phyloP scores from a whole-genome alignment of 2,888 invertebrate genomes.

The Hesperia comma region DNA sequence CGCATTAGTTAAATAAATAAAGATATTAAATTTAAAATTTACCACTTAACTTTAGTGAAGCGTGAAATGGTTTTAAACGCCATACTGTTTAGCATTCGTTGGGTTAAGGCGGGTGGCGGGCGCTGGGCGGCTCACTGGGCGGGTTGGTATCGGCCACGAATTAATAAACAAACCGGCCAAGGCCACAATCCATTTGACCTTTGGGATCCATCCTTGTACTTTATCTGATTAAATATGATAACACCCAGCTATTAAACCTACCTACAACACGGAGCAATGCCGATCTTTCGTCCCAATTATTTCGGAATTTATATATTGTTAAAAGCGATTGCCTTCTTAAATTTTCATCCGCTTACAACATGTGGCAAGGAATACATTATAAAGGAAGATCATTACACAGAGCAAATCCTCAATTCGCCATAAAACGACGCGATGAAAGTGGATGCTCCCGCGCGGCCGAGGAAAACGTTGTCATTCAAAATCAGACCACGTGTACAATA shows the following conservation, averaged over 20 bases:
- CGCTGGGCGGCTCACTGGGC: constrained; percentile 57
- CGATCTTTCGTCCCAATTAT: not conserved
- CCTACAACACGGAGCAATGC: not conserved
- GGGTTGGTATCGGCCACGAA: constrained; percentile 71
- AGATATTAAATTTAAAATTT: constrained; percentile 36
- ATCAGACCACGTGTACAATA: constrained; percentile 90
- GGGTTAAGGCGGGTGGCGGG: constrained; percentile 50
- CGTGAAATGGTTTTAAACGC: constrained; percentile 71
- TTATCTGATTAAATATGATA: constrained; percentile 39
- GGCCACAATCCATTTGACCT: constrained; percentile 69
- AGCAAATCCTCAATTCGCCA: constrained; percentile 73
- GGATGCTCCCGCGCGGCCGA: constrained; percentile 73
- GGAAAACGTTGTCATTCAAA: constrained; percentile 87
- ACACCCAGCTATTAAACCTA: not conserved
- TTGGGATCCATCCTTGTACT: constrained; percentile 63
- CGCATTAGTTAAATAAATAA: not conserved
- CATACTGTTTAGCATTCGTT: constrained; percentile 75
- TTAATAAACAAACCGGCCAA: constrained; percentile 81
- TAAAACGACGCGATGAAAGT: constrained; percentile 75
- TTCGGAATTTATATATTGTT: not conserved
- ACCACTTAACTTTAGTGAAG: constrained; percentile 68
- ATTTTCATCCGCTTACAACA: not conserved
- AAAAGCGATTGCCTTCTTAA: not conserved
- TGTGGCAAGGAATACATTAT: constrained; percentile 46
- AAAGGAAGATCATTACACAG: constrained; percentile 62